Evolutionary conservation across 2,797 vertebrate species (phyloP), one percentile per base, ranked within the genome.

Genomic region (Schizopygopsis pylzovi): DNA sequence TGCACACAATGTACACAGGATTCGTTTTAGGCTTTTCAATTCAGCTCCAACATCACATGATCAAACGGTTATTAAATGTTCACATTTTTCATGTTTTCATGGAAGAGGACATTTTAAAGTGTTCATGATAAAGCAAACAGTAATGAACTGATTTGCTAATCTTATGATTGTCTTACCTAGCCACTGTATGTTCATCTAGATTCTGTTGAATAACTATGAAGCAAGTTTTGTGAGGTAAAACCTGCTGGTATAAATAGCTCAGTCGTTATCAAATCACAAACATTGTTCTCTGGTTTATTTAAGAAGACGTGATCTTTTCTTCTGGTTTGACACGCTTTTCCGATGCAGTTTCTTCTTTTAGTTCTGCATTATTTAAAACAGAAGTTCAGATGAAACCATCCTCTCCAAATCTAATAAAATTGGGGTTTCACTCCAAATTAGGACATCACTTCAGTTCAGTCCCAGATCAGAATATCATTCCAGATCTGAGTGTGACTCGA

Each of bases 231-330:
- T 39, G 39, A 39, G 20, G 6, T 76, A 37, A 56, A 77, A 39
- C 75, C 33, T 77, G 75, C 33, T 15, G 73, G 73, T n/a, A 77
- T 77, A 77, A 77, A 77, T 56, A 77, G 12, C 12, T 56, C 20
- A 39, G 1, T 52, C 4, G 11, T 52, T 37, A 18, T 52, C 4
- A 76, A 2, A 43, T 43, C 41, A 43, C 9, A 43, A 43, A 43
- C 41, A 43, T 43, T 43, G 11, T 77, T 77, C 52, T 56, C 11
- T 39, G 52, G 6, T 56, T 41, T 77, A 56, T 39, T 56, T 39
- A 79, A 43, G 39, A 61, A 43, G 77, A n/a, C 8, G 15, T 45
- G 22, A 25, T 28, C 12, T 43, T 41, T 59, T 78, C 54, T 56
- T 41, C 52, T 41, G 52, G 75, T n/a, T 77, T 77, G 52, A 77